phyloP scores from a whole-genome alignment of 2,888 invertebrate genomes.

The Nemotelus pantherinus region DNA sequence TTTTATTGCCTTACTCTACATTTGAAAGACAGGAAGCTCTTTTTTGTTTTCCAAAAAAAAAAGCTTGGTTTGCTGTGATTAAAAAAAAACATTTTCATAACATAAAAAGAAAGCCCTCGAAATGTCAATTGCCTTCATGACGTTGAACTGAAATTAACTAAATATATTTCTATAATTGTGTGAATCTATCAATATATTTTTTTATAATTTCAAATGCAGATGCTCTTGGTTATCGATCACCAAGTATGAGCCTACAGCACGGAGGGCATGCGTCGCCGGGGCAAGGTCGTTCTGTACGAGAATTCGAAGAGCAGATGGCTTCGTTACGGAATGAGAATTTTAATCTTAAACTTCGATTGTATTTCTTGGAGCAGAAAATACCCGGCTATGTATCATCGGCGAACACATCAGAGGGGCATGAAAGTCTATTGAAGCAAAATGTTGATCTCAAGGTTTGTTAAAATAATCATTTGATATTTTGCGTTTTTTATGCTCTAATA shows the following conservation, averaged over 20 bases:
- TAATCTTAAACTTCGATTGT: conserved; percentile 88
- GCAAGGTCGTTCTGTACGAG: conserved; percentile 83
- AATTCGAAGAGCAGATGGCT: conserved; percentile 87
- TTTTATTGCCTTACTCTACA: not conserved
- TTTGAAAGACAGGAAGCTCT: not conserved
- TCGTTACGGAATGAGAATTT: conserved; percentile 91
- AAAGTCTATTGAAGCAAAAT: conserved; percentile 69
- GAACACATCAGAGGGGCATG: conserved; percentile 55
- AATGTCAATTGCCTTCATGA: no score
- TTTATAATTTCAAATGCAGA: conserved; percentile 51
- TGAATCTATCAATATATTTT: conserved; percentile 7
- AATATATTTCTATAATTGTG: not conserved
- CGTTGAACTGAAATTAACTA: no score
- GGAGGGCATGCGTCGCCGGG: conserved; percentile 62
- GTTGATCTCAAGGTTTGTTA: conserved; percentile 71
- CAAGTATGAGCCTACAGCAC: conserved; percentile 55
- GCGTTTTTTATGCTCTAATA: not conserved
- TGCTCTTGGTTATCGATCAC: conserved; percentile 59
- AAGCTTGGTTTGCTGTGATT: no score
- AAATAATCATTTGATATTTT: no score
- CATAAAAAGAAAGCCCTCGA: no score
- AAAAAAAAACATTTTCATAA: no score
- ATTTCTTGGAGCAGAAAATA: conserved; percentile 82
- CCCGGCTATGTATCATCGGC: conserved; percentile 67
- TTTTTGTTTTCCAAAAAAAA: not conserved